Evolutionary conservation across 2,888 invertebrate species (phyloP), one percentile per base, ranked within the genome.

Genomic region (Aporophyla nigra): DNA sequence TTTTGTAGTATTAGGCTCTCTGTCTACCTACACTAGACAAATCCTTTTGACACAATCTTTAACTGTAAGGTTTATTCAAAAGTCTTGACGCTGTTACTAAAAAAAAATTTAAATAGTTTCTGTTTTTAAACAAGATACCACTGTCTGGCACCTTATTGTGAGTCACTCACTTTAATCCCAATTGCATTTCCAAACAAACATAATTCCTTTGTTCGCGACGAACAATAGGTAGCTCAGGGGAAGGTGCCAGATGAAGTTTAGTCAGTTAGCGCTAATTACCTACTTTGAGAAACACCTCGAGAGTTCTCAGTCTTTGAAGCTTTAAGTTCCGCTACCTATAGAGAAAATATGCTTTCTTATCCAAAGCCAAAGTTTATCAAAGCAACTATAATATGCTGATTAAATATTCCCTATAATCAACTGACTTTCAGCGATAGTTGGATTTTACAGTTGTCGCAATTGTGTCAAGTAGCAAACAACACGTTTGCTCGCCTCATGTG

Each of bases 171-270:
- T 67, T 51, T 21, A 43, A 70, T 66, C 70, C 33, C n/a, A 46
- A 21, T 46, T 78, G 62, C 43, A 83, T 78, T 78, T 68, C 12
- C 27, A 71, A 62, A 46, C 59, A 67, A 71, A 43, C 54, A 21
- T n/a, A 24, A 51, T 46, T 21, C 65, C 67, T n/a, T 78, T 78
- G 63, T 81, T 73, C 19, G 10, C 19, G 5, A 68, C 33, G 3
- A 14, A 76, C 59, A 61, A 56, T 21, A 53, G 27, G 12, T 59
- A n/a, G 58, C 40, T 51, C 46, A 24, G 19, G 2, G 49, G 24
- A 66, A 66, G 51, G 59, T 53, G 33, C 43, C 58, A 59, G 33
- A 59, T 58, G 33, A 65, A 74, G 54, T 80, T 80, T 58, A 19
- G 62, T 58, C 5, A 53, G 40, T 53, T 16, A 56, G 56, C 46